Conservation (phyloP, 2,797 vertebrate species). For the Balearica regulorum region DNA sequence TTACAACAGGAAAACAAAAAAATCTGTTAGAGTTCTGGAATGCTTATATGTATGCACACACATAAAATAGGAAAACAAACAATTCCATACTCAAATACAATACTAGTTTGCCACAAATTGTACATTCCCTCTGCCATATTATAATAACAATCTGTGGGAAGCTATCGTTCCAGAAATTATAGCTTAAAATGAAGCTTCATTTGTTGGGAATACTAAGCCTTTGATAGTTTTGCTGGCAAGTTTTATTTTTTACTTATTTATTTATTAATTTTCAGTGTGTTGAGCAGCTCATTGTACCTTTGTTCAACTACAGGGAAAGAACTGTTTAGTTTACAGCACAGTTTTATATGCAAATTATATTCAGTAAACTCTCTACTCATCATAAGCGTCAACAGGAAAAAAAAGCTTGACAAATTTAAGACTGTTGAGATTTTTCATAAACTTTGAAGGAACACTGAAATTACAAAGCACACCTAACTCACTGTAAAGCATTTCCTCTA, state of each 20-base stretch:
- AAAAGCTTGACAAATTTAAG: slow-evolving; percentile 16
- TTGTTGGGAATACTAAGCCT: neutral
- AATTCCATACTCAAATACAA: neutral
- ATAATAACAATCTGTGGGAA: neutral
- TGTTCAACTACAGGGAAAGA: neutral
- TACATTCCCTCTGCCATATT: neutral
- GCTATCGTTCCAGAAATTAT: neutral
- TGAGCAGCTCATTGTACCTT: neutral
- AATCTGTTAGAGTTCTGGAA: neutral
- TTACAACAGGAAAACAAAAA: neutral
- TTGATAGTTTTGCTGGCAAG: neutral
- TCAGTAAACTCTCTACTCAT: slow-evolving; percentile 16
- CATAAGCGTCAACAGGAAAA: neutral
- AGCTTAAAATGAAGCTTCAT: neutral
- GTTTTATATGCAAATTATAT: slow-evolving; percentile 33
- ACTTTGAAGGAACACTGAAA: slow-evolving; percentile 25
- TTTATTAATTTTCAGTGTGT: neutral
- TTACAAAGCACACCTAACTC: neutral
- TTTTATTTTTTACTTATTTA: neutral
- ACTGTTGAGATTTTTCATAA: neutral
- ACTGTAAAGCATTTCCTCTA: slow-evolving; percentile 18
- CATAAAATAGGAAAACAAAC: neutral
- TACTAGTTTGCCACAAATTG: neutral
- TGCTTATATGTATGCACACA: neutral
- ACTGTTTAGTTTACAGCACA: neutral